Evolutionary conservation across 2,113 vertebrate genomes (phyloP).

Genomic region (Falcunculus frontatus): DNA sequence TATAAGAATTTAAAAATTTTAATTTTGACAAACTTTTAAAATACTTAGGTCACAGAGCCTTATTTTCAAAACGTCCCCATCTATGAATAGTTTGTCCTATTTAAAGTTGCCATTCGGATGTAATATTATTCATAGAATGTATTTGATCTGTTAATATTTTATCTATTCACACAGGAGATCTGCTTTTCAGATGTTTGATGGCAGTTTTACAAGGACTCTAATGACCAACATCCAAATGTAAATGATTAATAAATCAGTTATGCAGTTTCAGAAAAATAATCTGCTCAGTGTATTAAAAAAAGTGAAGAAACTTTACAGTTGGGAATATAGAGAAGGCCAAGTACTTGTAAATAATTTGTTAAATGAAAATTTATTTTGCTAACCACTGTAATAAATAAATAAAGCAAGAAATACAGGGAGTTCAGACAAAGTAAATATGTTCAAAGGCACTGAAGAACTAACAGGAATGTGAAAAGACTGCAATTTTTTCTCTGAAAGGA

Average conservation of each 20-base stretch:
- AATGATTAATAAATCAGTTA: background rate
- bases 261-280: background rate
- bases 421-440: background rate
- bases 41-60: background rate
- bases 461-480: background rate
- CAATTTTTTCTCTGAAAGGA: background rate
- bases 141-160: background rate
- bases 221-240: background rate
- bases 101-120: background rate
- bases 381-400: background rate
- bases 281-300: background rate
- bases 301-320: background rate
- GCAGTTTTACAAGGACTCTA: background rate
- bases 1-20: background rate
- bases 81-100: background rate
- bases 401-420: background rate
- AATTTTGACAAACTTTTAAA: background rate
- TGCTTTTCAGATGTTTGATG: background rate
- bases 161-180: background rate
- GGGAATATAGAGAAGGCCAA: background rate
- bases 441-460: background rate
- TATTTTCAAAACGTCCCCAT: background rate
- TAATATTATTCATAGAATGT: background rate
- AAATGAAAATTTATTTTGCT: background rate
- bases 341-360: background rate